Base-by-base conservation (phyloP, 2,888 invertebrate genomes). In the Apodemia mormo region DNA sequence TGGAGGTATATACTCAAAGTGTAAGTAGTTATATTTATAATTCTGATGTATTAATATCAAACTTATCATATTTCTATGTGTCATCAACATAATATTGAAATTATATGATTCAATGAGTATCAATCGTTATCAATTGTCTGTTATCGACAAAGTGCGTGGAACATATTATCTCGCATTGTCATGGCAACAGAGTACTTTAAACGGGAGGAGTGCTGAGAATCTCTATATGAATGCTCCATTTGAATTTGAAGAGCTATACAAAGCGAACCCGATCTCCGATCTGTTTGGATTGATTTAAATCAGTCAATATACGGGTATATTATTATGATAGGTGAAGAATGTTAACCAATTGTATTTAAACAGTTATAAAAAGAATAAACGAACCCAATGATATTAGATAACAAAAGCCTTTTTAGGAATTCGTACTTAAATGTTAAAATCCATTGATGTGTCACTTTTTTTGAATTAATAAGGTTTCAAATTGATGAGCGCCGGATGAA, bases 211-310 rank as follows among this genome's bases (percentile, higher is more conserved):
- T n/a, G 22, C 64, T 52, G n/a, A 52, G 83, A 84, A 82, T 81
- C 85, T 84, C 85, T 79, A 90, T 92, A 90, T 90, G 86, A 89
- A 88, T 89, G 89, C 88, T 88, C 85, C 86, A 90, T 92, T 92
- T 89, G 91, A 92, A 90, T 90, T 88, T 90, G 88, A 91, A 92
- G 90, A 85, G 89, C 88, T 91, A 89, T 90, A 91, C 90, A 92
- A 92, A 91, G 89, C 82, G 86, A 87, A 85, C 84, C 85, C 82
- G 85, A 85, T 85, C 84, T 80, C 76, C 83, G 82, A 83, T 78
- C 85, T 78, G 82, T 84, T 76, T 81, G 82, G 80, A 81, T 80
- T 81, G 81, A 73, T 75, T 75, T 73, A 85, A 86, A 81, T 80
- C 81, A 76, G 78, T 30, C 68, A 9, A 52, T 65, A 68, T 22